A percentile compares a stretch with the other conserved stretches of the same genome.
Conservation (phyloP, 2,113 vertebrate species). For the Lampris incognitus region DNA sequence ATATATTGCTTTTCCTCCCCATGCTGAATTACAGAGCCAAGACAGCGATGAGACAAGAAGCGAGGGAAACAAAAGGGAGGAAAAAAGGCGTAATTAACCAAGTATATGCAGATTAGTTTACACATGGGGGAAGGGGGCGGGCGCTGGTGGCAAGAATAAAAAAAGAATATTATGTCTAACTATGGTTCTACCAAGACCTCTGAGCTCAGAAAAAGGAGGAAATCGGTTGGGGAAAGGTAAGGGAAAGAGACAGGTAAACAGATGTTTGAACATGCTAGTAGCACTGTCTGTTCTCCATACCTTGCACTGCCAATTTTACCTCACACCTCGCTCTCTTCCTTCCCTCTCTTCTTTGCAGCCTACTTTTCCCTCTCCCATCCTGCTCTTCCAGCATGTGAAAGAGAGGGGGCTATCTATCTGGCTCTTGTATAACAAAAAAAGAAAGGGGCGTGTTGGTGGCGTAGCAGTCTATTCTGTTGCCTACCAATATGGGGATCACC, state of each 20-base stretch:
- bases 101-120: slow-evolving; percentile 26
- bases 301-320: slow-evolving; percentile 19
- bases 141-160: background rate
- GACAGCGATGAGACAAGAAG: background rate
- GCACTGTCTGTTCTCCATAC: slow-evolving; percentile 5
- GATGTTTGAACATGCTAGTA: background rate
- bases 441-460: too few relatives aligned
- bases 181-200: slow-evolving; percentile 11
- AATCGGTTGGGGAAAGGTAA: background rate
- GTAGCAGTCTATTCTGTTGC: too few relatives aligned
- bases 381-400: slow-evolving; percentile 44
- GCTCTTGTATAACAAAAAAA: slow-evolving; percentile 24
- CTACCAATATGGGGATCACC: too few relatives aligned
- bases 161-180: background rate
- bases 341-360: slow-evolving; percentile 34
- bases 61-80: slow-evolving; percentile 1
- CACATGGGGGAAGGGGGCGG: background rate
- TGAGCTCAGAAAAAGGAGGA: background rate
- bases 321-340: background rate
- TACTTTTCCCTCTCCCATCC: slow-evolving; percentile 3
- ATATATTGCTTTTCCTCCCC: too few relatives aligned
- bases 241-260: background rate
- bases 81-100: slow-evolving; percentile 2
- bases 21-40: slow-evolving; percentile 9
- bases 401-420: slow-evolving; percentile 43